These are phyloP conservation scores for Sapayoa aenigma DNA, from an alignment of 2,113 vertebrate species.

Conservation along the genomic window DNA sequence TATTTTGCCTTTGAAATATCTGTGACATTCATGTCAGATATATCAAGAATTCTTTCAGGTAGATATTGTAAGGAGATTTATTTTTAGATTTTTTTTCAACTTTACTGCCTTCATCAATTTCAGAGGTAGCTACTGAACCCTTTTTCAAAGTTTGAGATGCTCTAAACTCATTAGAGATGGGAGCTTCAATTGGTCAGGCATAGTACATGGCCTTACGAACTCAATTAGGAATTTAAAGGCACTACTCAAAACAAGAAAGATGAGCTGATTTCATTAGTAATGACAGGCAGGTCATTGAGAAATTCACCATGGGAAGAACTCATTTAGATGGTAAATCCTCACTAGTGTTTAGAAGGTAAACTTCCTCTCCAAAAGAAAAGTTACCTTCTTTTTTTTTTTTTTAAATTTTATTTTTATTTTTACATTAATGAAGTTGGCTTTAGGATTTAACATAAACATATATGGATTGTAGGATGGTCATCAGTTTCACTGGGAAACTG, in stretches of 20 bases:
- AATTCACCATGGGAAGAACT: neutral
- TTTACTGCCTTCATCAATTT: neutral
- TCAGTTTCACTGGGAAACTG: neutral
- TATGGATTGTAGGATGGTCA: neutral
- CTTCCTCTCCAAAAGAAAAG: neutral
- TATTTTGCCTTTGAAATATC: neutral
- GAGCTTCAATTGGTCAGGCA: neutral
- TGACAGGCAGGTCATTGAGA: slow-evolving; percentile 8
- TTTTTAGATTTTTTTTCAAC: neutral
- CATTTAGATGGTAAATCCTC: slow-evolving; percentile 13
- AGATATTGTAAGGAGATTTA: neutral
- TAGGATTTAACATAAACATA: neutral
- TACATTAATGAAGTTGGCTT: neutral
- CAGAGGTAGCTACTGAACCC: neutral
- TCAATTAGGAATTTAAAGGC: slow-evolving; percentile 25
- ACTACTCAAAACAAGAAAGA: slow-evolving; percentile 18
- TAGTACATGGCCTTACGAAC: neutral
- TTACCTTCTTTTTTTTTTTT: neutral
- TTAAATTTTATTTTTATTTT: neutral
- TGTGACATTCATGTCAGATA: neutral
- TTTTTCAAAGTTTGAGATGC: neutral
- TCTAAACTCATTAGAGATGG: neutral
- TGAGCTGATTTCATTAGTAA: slow-evolving; percentile 40
- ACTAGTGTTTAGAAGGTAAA: slow-evolving; percentile 8
- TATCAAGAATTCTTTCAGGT: neutral